Percentiles rank a stretch among this genome's conserved stretches.
phyloP scores from a whole-genome alignment of 2,888 invertebrate genomes.

The Leptarthrus brevirostris region DNA sequence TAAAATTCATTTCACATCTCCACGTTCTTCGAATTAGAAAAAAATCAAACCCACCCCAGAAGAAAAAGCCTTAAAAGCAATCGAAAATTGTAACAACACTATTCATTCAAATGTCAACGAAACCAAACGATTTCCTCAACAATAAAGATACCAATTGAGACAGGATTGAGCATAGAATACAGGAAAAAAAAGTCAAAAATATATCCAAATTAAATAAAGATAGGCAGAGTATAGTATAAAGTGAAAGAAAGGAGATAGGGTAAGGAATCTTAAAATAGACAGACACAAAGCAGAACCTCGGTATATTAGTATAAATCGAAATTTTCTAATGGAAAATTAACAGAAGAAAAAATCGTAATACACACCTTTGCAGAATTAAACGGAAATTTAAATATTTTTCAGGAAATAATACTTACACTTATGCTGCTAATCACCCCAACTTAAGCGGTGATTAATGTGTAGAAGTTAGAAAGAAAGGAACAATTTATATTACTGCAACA shows the following conservation, averaged over 20 bases:
- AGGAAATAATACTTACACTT: too few relatives aligned
- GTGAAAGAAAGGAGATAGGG: neutral
- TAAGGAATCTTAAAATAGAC: neutral
- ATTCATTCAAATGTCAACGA: slow-evolving; percentile 22
- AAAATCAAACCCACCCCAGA: neutral
- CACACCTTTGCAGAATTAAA: neutral
- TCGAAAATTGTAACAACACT: slow-evolving; percentile 20
- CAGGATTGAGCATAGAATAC: neutral
- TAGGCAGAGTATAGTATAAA: too few relatives aligned
- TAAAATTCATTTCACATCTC: slow-evolving; percentile 34
- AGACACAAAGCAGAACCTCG: slow-evolving; percentile 4
- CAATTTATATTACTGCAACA: neutral
- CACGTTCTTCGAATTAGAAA: slow-evolving; percentile 7
- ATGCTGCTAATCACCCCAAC: neutral
- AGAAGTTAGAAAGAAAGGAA: neutral
- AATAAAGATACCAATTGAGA: neutral
- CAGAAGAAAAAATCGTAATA: slow-evolving; percentile 1
- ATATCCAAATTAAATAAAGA: neutral
- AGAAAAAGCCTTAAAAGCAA: slow-evolving; percentile 6
- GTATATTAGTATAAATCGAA: neutral
- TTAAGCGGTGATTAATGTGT: neutral
- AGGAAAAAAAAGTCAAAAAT: neutral
- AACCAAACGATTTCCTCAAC: slow-evolving; percentile 18
- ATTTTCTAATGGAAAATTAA: neutral
- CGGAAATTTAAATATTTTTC: slow-evolving; percentile 25